phyloP scores from a whole-genome alignment of 2,113 vertebrate species.

The Atlantisia rogersi region DNA sequence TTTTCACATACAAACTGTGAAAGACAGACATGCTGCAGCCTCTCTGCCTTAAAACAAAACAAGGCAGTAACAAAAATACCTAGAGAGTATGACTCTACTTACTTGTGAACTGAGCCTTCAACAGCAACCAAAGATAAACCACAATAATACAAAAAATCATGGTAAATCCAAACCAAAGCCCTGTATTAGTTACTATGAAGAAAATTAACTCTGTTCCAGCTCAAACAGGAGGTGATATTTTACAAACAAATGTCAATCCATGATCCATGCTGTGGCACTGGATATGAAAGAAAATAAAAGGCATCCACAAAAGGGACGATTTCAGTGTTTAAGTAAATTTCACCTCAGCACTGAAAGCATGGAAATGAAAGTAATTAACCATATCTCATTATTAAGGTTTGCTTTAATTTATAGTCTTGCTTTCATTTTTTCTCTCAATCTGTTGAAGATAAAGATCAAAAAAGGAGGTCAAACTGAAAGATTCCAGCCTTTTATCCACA shows the following conservation, averaged over 20 bases:
- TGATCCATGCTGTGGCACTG: neutral
- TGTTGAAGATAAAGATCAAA: neutral
- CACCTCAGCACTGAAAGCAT: neutral
- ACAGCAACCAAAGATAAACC: neutral
- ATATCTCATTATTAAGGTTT: neutral
- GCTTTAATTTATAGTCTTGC: neutral
- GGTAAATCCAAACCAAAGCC: neutral
- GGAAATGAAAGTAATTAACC: conserved; percentile 7
- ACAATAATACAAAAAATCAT: neutral
- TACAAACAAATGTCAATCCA: neutral
- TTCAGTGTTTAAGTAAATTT: neutral
- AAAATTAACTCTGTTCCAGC: too few relatives aligned
- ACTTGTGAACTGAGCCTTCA: neutral
- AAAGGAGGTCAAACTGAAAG: neutral
- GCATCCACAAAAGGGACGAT: neutral
- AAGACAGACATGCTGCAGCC: neutral
- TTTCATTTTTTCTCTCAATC: neutral
- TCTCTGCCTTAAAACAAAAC: neutral
- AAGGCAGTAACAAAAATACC: neutral
- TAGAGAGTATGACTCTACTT: neutral
- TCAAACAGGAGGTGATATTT: too few relatives aligned
- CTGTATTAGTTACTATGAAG: too few relatives aligned
- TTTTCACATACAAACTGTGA: neutral
- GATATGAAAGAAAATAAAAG: neutral
- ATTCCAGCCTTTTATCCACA: neutral